phyloP scores from a whole-genome alignment of 2,113 vertebrate species.

The Dissostichus mawsoni region DNA sequence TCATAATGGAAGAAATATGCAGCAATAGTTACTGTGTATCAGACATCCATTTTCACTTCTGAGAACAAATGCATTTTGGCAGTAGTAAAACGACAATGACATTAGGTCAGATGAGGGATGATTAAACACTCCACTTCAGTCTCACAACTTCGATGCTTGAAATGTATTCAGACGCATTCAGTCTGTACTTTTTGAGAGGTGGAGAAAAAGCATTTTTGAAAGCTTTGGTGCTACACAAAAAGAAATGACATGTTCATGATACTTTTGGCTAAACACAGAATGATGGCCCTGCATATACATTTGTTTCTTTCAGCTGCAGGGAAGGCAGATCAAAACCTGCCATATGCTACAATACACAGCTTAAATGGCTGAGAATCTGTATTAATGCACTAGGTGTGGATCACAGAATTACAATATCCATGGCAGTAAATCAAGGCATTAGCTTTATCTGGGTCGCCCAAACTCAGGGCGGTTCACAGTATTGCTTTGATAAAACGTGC shows the following conservation, averaged over 20 bases:
- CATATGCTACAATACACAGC: constrained; percentile 54
- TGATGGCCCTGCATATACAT: constrained; percentile 67
- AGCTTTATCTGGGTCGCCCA: constrained; percentile 33
- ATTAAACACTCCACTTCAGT: constrained; percentile 73
- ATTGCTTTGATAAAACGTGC: constrained; percentile 38
- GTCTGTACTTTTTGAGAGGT: constrained; percentile 52
- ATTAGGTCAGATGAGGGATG: constrained; percentile 72
- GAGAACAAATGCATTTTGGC: constrained; percentile 72
- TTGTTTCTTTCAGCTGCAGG: constrained; percentile 46
- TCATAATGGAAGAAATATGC: constrained; percentile 61
- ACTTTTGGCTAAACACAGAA: constrained; percentile 60
- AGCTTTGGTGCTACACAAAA: constrained; percentile 64
- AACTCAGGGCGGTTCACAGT: constrained; percentile 33
- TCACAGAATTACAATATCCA: constrained; percentile 36
- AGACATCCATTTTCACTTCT: constrained; percentile 59
- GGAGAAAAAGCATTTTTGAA: constrained; percentile 47
- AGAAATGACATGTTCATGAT: constrained; percentile 65
- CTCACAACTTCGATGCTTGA: constrained; percentile 51
- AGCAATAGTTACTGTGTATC: constrained; percentile 53
- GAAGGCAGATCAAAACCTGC: constrained; percentile 66
- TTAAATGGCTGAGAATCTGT: constrained; percentile 61
- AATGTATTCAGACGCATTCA: constrained; percentile 73
- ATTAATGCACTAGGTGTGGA: constrained; percentile 56
- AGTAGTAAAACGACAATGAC: constrained; percentile 70
- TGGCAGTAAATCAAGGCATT: constrained; percentile 53